A percentile compares a stretch with the other conserved stretches of the same genome.
These are phyloP conservation scores for Andrena cerasifolii DNA, from an alignment of 1,140 invertebrate genomes.

Conservation along the genomic window DNA sequence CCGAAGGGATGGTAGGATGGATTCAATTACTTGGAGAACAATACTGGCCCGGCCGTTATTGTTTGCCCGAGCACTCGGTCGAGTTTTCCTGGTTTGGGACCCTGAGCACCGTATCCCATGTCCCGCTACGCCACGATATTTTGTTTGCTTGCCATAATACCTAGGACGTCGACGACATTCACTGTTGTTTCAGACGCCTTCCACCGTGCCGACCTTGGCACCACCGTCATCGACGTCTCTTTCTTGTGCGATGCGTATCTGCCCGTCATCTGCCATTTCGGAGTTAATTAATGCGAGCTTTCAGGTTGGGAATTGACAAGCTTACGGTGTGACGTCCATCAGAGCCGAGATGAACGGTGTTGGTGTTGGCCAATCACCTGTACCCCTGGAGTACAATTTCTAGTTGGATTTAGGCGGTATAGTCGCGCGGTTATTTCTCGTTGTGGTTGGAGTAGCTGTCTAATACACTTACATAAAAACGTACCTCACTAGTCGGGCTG, in stretches of 20 bases:
- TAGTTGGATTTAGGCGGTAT: too few relatives aligned
- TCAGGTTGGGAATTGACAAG: too few relatives aligned
- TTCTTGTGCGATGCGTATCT: slow-evolving; percentile 21
- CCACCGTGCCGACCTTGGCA: slow-evolving; percentile 39
- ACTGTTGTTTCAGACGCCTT: slow-evolving; percentile 11
- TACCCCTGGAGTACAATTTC: too few relatives aligned
- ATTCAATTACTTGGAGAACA: slow-evolving; percentile 82
- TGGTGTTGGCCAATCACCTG: too few relatives aligned
- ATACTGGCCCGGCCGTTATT: slow-evolving; percentile 78
- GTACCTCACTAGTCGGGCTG: too few relatives aligned
- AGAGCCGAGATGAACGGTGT: too few relatives aligned
- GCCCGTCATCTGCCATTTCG: slow-evolving; percentile 21
- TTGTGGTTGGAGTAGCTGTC: too few relatives aligned
- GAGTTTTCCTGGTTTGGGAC: slow-evolving; percentile 76
- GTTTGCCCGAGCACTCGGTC: slow-evolving; percentile 78
- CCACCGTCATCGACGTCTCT: slow-evolving; percentile 4
- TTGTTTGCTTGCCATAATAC: slow-evolving; percentile 78
- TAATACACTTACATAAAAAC: too few relatives aligned
- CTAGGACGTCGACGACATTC: slow-evolving; percentile 33
- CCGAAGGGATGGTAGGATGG: slow-evolving; percentile 68
- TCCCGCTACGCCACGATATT: slow-evolving; percentile 77
- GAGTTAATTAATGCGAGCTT: too few relatives aligned
- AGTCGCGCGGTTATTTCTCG: too few relatives aligned
- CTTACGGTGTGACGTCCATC: too few relatives aligned
- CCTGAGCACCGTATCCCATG: slow-evolving; percentile 65